Base-by-base conservation (phyloP, 2,888 invertebrate genomes). In the Drepana falcataria region DNA sequence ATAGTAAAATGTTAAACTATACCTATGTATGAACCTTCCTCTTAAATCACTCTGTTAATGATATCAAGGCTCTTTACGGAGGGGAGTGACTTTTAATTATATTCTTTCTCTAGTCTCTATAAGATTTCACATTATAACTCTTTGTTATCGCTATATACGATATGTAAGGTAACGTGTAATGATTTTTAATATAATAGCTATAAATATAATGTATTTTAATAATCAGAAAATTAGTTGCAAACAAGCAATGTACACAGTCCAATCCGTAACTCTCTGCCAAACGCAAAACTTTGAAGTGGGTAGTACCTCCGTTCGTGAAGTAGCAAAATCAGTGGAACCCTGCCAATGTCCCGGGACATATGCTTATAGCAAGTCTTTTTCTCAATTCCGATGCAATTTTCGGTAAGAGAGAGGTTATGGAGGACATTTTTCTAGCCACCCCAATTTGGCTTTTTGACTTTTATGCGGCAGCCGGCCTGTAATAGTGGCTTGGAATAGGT, bases 311-410 rank as follows among this genome's bases (percentile, higher is more conserved):
- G 60, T 56, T 59, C 56, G 66, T 63, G 62, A 62, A 68, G 65
- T 66, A 72, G 76, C 74, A 65, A 71, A 76, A 75, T 74, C 71
- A 73, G 75, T 83, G 85, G 84, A 85, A 81, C 71, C 57, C 69
- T 81, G 85, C 85, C 85, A 85, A 78, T 70, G 66, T 61, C 63
- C 68, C 69, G 44, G 44, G 75, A 77, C 82, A 78, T 81, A 82
- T 75, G 78, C 71, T 70, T 61, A 52, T 55, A 59, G 61, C 58
- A 37, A 55, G 60, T 65, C 70, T 73, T 75, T 75, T 75, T 71
- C 68, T 68, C 74, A 65, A 75, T 75, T 70, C 68, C 56, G 54
- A 63, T 57, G 66, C 75, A 71, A 77, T 80, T 80, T 79, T 75
- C 68, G 64, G 66, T 59, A 67, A 69, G 64, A 65, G 60, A 58